phyloP scores from a whole-genome alignment of 2,888 invertebrate species.

The Thalpophila matura region DNA sequence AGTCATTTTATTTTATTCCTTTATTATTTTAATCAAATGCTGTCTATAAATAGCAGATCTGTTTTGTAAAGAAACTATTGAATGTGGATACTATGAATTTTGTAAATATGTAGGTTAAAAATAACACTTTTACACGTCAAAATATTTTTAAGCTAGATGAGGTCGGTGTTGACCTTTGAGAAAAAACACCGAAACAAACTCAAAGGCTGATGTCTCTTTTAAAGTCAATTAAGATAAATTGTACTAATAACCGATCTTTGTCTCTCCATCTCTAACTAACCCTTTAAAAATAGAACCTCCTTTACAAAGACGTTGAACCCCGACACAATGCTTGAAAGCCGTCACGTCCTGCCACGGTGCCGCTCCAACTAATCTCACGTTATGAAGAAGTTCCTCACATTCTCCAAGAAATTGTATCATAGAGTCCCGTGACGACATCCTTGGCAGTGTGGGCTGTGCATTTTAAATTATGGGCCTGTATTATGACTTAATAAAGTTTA shows the following conservation, averaged over 20 bases:
- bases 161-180: too few species aligned
- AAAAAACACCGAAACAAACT: too few species aligned
- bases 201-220: too few species aligned
- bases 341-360: conserved; percentile 37
- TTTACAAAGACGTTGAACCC: conserved; percentile 9
- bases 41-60: too few species aligned
- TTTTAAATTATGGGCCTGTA: conserved; percentile 27
- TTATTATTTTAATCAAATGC: too few species aligned
- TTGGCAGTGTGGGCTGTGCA: conserved; percentile 3
- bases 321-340: conserved; percentile 14
- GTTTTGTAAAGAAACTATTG: too few species aligned
- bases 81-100: too few species aligned
- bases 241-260: too few species aligned
- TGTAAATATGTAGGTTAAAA: too few species aligned
- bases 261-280: too few species aligned
- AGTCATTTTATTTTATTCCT: conserved; percentile 10
- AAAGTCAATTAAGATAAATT: background rate
- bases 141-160: too few species aligned
- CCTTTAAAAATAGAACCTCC: background rate
- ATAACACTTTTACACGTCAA: too few species aligned
- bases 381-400: conserved; percentile 60
- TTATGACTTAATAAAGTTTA: conserved; percentile 12
- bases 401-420: conserved; percentile 46
- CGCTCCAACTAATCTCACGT: conserved; percentile 32
- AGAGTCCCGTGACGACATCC: conserved; percentile 39